A percentile compares a stretch with the other conserved stretches of the same genome.
Conservation (phyloP, 2,888 invertebrate species). For the Lithosia quadra region DNA sequence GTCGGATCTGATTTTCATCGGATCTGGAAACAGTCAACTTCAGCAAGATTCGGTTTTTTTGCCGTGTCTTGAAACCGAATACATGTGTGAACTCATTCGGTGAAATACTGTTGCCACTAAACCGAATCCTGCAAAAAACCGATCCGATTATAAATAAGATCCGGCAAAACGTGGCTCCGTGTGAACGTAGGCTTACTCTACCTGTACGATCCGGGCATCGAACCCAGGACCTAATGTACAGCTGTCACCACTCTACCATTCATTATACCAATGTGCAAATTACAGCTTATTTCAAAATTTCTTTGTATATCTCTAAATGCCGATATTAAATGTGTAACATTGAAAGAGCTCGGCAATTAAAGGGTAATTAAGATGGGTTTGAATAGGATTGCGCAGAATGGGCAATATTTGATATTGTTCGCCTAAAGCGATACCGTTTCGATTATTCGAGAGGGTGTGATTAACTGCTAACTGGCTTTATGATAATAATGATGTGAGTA, state of each 20-base stretch:
- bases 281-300: conserved; percentile 16
- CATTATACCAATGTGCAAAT: not conserved
- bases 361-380: conserved; percentile 33
- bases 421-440: conserved; percentile 18
- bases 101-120: no score
- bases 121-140: no score
- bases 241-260: not conserved
- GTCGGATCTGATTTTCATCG: no score
- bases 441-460: conserved; percentile 21
- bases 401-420: conserved; percentile 24
- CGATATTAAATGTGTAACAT: conserved; percentile 30
- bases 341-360: conserved; percentile 30
- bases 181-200: no score
- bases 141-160: no score
- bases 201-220: not conserved
- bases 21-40: no score
- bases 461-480: conserved; percentile 22
- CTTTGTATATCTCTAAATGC: conserved; percentile 28
- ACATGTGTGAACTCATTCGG: no score
- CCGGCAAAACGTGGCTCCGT: no score
- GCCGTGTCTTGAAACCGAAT: no score
- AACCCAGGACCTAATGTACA: not conserved
- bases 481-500: conserved; percentile 11
- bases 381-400: conserved; percentile 18
- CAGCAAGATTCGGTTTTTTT: no score